Percentiles rank a stretch among this genome's conserved stretches.
These are phyloP conservation scores for Periophthalmus magnuspinnatus DNA, from an alignment of 2,797 vertebrate species.

Conservation along the genomic window DNA sequence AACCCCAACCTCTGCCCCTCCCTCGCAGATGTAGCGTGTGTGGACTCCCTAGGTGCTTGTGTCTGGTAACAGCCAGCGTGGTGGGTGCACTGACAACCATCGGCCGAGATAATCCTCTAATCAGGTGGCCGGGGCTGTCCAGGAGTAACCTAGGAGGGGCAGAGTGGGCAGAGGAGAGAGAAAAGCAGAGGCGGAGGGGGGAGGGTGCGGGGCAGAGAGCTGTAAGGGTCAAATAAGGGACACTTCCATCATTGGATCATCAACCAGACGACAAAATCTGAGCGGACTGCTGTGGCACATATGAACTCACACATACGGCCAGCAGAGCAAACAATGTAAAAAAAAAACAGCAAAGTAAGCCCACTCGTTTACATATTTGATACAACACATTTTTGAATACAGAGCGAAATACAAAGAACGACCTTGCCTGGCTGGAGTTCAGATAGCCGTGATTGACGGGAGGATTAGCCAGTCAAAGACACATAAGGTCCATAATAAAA, in stretches of 20 bases:
- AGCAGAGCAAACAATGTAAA: neutral
- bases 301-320: conserved; percentile 6
- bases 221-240: conserved; percentile 74
- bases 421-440: too few relatives aligned
- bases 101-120: conserved; percentile 77
- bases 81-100: conserved; percentile 73
- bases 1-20: conserved; percentile 60
- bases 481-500: too few relatives aligned
- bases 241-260: conserved; percentile 65
- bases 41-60: conserved; percentile 52
- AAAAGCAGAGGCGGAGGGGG: conserved; percentile 19
- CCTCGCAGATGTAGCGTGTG: conserved; percentile 26
- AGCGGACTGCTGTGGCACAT: conserved; percentile 34
- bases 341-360: neutral
- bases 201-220: conserved; percentile 42
- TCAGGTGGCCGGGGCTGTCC: conserved; percentile 72
- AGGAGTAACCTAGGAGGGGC: conserved; percentile 66
- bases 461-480: too few relatives aligned
- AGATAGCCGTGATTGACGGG: too few relatives aligned
- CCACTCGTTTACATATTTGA: too few relatives aligned
- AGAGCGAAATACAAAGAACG: too few relatives aligned
- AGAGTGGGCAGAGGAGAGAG: conserved; percentile 60
- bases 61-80: conserved; percentile 54
- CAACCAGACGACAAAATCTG: conserved; percentile 46
- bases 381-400: too few relatives aligned